A percentile compares a stretch with the other conserved stretches of the same genome.
Conservation (phyloP, 2,888 invertebrate species). For the Drosophila anomalipes region DNA sequence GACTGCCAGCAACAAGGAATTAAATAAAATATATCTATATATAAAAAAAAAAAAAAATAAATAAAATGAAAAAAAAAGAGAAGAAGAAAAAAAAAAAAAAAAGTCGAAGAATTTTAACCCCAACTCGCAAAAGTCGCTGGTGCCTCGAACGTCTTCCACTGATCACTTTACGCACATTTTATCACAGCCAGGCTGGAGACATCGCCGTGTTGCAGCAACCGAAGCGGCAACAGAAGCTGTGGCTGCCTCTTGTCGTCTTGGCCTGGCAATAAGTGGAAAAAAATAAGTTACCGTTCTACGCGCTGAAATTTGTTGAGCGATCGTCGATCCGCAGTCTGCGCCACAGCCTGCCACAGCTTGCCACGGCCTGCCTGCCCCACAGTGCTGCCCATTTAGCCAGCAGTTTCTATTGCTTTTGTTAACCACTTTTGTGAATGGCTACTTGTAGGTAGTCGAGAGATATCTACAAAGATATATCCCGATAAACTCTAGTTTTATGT, state of each 20-base stretch:
- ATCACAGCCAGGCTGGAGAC: constrained; percentile 80
- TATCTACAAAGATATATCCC: not conserved
- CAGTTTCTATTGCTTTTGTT: not conserved
- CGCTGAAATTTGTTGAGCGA: constrained; percentile 80
- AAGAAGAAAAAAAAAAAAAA: constrained; percentile 43
- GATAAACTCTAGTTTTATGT: not conserved
- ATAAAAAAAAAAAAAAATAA: constrained; percentile 15
- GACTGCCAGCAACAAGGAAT: constrained; percentile 24
- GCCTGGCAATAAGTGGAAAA: constrained; percentile 78
- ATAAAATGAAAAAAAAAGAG: constrained; percentile 17
- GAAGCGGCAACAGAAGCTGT: constrained; percentile 11
- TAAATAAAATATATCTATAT: constrained; percentile 28
- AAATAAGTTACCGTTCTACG: constrained; percentile 83
- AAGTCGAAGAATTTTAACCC: constrained; percentile 73
- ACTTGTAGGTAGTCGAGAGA: not conserved
- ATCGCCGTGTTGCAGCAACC: constrained; percentile 44
- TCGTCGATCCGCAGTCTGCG: constrained; percentile 56
- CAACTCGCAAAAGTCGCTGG: constrained; percentile 51
- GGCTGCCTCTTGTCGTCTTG: constrained; percentile 13
- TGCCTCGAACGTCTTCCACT: constrained; percentile 48
- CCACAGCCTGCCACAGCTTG: constrained; percentile 36
- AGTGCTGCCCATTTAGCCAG: constrained; percentile 29
- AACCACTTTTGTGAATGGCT: not conserved
- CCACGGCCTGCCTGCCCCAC: constrained; percentile 22
- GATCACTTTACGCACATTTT: constrained; percentile 80